phyloP scores from a whole-genome alignment of 2,113 vertebrate genomes.

The Sinocyclocheilus grahami region DNA sequence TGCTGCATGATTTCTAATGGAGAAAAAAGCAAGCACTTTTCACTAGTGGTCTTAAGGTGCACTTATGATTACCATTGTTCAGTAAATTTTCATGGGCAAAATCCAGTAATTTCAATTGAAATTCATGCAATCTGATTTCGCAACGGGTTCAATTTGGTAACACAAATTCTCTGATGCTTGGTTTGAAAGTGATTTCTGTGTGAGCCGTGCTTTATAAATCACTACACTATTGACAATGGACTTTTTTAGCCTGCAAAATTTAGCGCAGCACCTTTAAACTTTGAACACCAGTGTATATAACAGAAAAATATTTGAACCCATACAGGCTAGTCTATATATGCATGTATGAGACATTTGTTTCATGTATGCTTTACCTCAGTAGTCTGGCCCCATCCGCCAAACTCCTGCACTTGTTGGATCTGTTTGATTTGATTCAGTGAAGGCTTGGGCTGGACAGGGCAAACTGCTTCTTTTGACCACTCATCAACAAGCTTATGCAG shows the following conservation, averaged over 20 bases:
- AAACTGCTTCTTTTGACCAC: constrained; percentile 85
- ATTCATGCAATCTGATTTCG: too few species aligned
- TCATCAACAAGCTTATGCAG: constrained; percentile 91
- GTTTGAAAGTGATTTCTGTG: too few species aligned
- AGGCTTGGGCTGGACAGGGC: constrained; percentile 77
- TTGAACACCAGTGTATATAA: not conserved
- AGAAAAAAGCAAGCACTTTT: not conserved
- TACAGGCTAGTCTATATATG: not conserved
- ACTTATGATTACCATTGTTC: not conserved
- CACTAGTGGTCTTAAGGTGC: not conserved
- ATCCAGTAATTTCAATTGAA: not conserved
- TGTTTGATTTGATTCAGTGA: constrained; percentile 92
- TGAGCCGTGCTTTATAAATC: too few species aligned
- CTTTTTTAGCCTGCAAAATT: not conserved
- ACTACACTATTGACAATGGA: not conserved
- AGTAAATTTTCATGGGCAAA: not conserved
- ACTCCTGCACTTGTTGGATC: constrained; percentile 85
- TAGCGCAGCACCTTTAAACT: not conserved
- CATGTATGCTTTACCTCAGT: constrained; percentile 74
- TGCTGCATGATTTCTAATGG: too few species aligned
- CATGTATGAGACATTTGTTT: not conserved
- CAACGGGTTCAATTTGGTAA: not conserved
- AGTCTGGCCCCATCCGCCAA: constrained; percentile 80
- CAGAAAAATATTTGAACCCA: not conserved
- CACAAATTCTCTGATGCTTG: not conserved